Base-by-base conservation (phyloP, 2,888 invertebrate species). In the Esperia sulphurella region DNA sequence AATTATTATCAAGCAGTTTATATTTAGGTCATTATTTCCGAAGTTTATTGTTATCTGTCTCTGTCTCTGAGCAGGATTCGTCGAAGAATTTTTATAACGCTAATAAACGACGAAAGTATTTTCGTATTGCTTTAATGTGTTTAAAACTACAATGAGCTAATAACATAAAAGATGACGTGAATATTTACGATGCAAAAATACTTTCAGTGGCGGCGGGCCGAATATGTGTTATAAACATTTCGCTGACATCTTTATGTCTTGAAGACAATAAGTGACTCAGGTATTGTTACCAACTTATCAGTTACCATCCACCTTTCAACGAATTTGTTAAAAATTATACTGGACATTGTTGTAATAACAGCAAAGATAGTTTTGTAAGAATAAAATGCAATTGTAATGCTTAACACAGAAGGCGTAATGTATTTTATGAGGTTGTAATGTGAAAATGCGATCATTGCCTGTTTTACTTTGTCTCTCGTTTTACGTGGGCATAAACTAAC, bases 231-330 rank as follows among this genome's bases (percentile, higher is more conserved):
- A 65, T 76, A 71, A 74, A 74, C 61, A 68, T 69, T 65, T 62
- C 59, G 68, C 66, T 67, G 78, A 79, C 75, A 69, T 61, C 61
- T 79, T 81, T 78, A 76, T 62, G 67, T 55, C 50, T 50, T 41
- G 61, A 67, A 79, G 75, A 79, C 79, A 79, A 75, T 73, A 64
- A 62, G 58, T 71, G 68, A 70, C 58, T 70, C 68, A 67, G 50
- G 10, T 1, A 13, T 0, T 14, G 35, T n/a, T 42, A 29, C 29
- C 37, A 41, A 42, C 35, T 29, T 47, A 10, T 30, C 35, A 35
- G 8, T 31, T 31, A 10, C 31, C 8, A 8, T 31, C 31, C 9
- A 9, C 10, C 8, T 31, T 7, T 10, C 8, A 10, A 31, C 9
- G 7, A 31, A 14, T 14, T 37, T 37, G 2, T 14, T 33, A 14